These are phyloP conservation scores for Drosophila ustulata DNA, from an alignment of 2,888 invertebrate species.

Conservation along the genomic window DNA sequence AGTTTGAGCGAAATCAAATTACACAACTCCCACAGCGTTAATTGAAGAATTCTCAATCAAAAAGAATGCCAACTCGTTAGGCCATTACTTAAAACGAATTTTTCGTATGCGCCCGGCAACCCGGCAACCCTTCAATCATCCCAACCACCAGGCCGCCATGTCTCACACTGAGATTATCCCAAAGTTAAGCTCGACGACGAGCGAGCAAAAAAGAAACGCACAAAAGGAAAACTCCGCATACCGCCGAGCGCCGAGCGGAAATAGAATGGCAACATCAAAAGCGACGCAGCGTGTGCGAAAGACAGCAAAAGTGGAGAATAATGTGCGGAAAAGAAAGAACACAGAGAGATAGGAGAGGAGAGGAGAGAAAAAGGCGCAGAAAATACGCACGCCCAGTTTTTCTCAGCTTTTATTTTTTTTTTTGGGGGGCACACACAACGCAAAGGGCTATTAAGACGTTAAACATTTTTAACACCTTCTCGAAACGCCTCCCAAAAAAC, in stretches of 20 bases:
- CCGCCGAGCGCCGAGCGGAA: slow-evolving; percentile 30
- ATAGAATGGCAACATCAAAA: slow-evolving; percentile 46
- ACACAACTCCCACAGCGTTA: slow-evolving; percentile 71
- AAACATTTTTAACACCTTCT: slow-evolving; percentile 77
- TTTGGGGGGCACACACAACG: slow-evolving; percentile 18
- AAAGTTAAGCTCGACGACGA: slow-evolving; percentile 11
- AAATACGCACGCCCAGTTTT: slow-evolving; percentile 33
- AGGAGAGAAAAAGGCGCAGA: slow-evolving; percentile 14
- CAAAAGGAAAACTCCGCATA: slow-evolving; percentile 21
- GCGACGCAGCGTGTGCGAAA: slow-evolving; percentile 48
- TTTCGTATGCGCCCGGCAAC: slow-evolving; percentile 11
- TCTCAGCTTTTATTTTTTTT: background rate
- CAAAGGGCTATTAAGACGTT: slow-evolving; percentile 72
- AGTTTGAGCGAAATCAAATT: slow-evolving; percentile 62
- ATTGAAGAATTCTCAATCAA: slow-evolving; percentile 68
- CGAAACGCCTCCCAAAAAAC: slow-evolving; percentile 46
- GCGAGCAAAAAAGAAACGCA: background rate
- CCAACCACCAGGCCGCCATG: background rate
- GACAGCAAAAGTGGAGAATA: slow-evolving; percentile 34
- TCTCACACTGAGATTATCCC: slow-evolving; percentile 17
- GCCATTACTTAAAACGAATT: slow-evolving; percentile 57
- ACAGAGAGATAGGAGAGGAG: background rate
- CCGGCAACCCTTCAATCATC: slow-evolving; percentile 42
- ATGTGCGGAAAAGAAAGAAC: slow-evolving; percentile 11
- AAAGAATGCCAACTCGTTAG: slow-evolving; percentile 68